phyloP scores from a whole-genome alignment of 2,797 vertebrate genomes.

The Phylloscopus collybita region DNA sequence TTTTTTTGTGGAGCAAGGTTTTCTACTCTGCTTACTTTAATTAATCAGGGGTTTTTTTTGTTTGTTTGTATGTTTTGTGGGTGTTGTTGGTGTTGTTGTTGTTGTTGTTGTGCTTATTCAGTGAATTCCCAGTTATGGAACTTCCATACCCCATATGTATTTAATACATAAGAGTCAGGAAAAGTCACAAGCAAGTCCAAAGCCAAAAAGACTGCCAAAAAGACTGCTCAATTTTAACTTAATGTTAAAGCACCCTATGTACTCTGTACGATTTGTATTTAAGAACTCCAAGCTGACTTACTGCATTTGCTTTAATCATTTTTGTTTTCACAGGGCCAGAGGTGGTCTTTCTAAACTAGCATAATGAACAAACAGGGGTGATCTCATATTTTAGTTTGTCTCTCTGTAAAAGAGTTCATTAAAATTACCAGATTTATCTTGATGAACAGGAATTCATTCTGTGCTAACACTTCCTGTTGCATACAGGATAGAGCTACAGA shows the following conservation, averaged over 20 bases:
- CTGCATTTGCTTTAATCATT: constrained; percentile 55
- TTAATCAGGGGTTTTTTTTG: background rate
- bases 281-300: constrained; percentile 10
- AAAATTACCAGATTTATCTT: constrained; percentile 62
- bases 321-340: constrained; percentile 61
- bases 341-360: constrained; percentile 63
- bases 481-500: background rate
- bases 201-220: background rate
- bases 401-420: constrained; percentile 58
- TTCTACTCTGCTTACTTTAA: constrained; percentile 49
- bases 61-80: too few species aligned
- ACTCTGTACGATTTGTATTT: background rate
- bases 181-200: constrained; percentile 25
- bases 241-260: background rate
- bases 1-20: background rate
- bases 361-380: constrained; percentile 65
- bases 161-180: constrained; percentile 28
- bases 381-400: constrained; percentile 53
- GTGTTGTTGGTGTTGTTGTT: too few species aligned
- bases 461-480: background rate
- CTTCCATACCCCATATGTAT: constrained; percentile 40
- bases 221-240: background rate
- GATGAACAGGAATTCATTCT: constrained; percentile 30
- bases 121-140: constrained; percentile 32
- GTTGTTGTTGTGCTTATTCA: background rate